Evolutionary conservation across 2,888 invertebrate genomes (phyloP).

Genomic region (Acanthosepion esculentum): DNA sequence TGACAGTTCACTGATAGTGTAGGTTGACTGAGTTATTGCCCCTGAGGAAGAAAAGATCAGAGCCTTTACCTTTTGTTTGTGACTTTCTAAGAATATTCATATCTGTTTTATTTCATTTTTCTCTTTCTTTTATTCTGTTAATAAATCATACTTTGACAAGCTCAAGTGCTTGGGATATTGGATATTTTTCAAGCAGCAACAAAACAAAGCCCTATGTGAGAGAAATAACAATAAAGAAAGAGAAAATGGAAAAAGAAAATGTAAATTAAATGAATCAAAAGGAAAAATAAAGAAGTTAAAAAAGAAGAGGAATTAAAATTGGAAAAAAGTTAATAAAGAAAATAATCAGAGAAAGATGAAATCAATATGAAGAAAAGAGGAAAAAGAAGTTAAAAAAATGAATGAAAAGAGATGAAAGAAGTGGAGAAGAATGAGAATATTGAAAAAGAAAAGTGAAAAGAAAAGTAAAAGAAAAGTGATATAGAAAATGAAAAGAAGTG

Average conservation of each 20-base stretch:
- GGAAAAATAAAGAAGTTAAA: no score
- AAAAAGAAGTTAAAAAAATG: no score
- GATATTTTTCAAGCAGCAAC: not conserved
- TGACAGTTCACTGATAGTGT: not conserved
- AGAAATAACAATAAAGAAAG: not conserved
- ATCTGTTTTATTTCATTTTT: not conserved
- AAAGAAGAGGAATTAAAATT: no score
- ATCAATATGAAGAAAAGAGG: no score
- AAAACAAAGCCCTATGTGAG: not conserved
- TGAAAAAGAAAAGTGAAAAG: no score
- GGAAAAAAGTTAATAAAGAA: no score
- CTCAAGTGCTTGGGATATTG: not conserved
- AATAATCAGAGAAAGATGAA: no score
- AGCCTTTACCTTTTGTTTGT: not conserved
- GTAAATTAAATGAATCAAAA: no score
- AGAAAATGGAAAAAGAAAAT: not conserved
- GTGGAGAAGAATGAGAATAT: no score
- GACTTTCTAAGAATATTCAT: not conserved
- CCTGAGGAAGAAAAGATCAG: not conserved
- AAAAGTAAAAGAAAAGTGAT: no score
- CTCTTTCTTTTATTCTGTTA: not conserved
- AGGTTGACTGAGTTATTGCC: not conserved
- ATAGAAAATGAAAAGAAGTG: no score
- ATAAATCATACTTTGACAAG: slow-evolving; percentile 9
- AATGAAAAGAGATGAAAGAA: no score